phyloP scores from a whole-genome alignment of 2,113 vertebrate species.

The Grantiella picta region DNA sequence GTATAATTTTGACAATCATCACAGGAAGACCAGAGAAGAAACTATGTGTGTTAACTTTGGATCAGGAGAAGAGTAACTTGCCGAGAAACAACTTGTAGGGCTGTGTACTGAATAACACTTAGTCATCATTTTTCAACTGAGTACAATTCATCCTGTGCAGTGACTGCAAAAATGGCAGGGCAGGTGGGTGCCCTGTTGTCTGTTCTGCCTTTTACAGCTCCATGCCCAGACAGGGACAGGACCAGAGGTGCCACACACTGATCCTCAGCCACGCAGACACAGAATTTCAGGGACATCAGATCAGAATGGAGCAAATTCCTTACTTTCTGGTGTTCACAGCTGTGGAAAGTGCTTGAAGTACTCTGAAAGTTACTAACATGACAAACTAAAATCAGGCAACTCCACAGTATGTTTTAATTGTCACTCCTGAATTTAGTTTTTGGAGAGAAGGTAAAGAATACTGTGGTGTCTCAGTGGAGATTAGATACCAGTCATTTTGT shows the following conservation, averaged over 20 bases:
- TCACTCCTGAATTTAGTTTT: neutral
- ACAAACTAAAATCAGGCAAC: neutral
- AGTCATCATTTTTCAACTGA: neutral
- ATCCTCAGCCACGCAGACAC: neutral
- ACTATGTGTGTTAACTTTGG: neutral
- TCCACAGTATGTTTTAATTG: neutral
- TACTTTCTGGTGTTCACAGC: neutral
- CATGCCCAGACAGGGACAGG: neutral
- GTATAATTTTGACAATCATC: neutral
- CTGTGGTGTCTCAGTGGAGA: neutral
- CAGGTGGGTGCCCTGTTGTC: neutral
- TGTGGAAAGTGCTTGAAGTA: neutral
- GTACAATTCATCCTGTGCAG: neutral
- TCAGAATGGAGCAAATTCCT: neutral
- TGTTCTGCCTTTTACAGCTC: neutral
- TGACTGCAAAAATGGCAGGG: neutral
- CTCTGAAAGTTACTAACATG: neutral
- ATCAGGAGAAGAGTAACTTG: neutral
- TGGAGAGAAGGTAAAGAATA: neutral
- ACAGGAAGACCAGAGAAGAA: neutral
- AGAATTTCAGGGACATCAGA: neutral
- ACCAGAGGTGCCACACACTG: neutral
- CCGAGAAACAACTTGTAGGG: neutral
- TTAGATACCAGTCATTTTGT: neutral
- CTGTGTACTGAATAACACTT: neutral